Percentiles rank a stretch among this genome's conserved stretches.
Conservation (phyloP, 1,140 invertebrate genomes). For the Zophobas morio region DNA sequence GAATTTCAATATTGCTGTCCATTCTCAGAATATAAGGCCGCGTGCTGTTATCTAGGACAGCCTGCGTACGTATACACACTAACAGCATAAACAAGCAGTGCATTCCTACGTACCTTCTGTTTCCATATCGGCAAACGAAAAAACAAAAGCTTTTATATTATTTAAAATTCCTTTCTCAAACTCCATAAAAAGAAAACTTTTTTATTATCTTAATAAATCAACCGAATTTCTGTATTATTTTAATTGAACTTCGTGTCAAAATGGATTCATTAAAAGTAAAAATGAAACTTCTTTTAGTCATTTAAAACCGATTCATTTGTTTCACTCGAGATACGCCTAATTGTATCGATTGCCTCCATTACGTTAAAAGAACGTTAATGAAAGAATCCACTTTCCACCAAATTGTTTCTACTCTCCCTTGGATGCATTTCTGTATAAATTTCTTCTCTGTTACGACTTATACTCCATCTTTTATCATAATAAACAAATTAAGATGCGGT, state of each 20-base stretch:
- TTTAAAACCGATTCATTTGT: slow-evolving; percentile 9
- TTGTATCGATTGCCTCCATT: slow-evolving; percentile 25
- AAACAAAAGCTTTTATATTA: no score
- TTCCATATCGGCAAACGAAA: no score
- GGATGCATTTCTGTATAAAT: slow-evolving; percentile 24
- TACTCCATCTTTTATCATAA: slow-evolving; percentile 20
- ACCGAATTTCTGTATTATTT: slow-evolving; percentile 30
- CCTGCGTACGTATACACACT: no score
- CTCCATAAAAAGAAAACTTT: slow-evolving; percentile 25
- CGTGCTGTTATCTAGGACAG: no score
- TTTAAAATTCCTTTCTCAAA: slow-evolving; percentile 13
- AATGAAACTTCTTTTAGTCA: slow-evolving; percentile 17
- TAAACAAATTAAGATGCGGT: slow-evolving; percentile 37
- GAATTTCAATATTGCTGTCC: no score
- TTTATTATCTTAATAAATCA: slow-evolving; percentile 35
- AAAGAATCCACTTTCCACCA: not conserved
- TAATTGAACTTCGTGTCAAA: slow-evolving; percentile 27
- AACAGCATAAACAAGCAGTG: no score
- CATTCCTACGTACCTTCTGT: no score
- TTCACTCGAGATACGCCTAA: slow-evolving; percentile 10
- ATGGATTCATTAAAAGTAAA: slow-evolving; percentile 28
- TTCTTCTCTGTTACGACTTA: slow-evolving; percentile 1
- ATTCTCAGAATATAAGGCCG: no score
- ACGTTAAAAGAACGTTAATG: not conserved
- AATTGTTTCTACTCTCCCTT: slow-evolving; percentile 13